Base-by-base conservation (phyloP, 2,888 invertebrate genomes). In the Linnaemya tessellans region DNA sequence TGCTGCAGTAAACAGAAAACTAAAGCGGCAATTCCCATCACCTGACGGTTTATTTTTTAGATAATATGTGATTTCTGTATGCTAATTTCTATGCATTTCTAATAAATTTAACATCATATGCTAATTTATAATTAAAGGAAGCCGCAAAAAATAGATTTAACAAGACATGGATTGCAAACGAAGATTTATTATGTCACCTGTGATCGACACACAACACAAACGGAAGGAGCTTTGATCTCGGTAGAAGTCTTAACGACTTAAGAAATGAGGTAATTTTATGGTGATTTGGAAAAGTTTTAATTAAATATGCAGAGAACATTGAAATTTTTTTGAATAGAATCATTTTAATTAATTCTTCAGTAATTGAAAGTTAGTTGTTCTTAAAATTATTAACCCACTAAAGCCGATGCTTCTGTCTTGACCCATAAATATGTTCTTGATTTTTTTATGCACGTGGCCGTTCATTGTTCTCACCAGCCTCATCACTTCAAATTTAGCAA, bases 21-120 rank as follows among this genome's bases (percentile, higher is more conserved):
- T 62, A 35, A 43, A 74, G 80, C 62, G 68, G 60, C 68, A 38
- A 35, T 20, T 54, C 35, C 15, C 46, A 41, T 18, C n/a, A 43
- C 65, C 41, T 65, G 56, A 18, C 54, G 65, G 30, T 56, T 30
- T 18, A 43, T 46, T 46, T 3, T 1, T 46, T 46, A 3, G 15
- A 15, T n/a, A 46, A 11, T 4, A 15, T 46, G 15, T 11, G 15
- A 46, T 46, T 15, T 46, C 10, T 41, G 10, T n/a, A n/a, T 1
- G 3, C n/a, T n/a, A 15, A n/a, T 46, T 7, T 13, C 1, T 43
- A 13, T 3, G 13, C 10, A 13, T 43, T 43, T 43, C 41, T 10
- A 43, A 43, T 46, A 46, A 46, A 46, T 46, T 46, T 46, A 15
- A 5, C 15, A 46, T n/a, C 5, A 46, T 46, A 4, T 5, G 46